Conservation (phyloP, 2,113 vertebrate species). For the Scomber japonicus region DNA sequence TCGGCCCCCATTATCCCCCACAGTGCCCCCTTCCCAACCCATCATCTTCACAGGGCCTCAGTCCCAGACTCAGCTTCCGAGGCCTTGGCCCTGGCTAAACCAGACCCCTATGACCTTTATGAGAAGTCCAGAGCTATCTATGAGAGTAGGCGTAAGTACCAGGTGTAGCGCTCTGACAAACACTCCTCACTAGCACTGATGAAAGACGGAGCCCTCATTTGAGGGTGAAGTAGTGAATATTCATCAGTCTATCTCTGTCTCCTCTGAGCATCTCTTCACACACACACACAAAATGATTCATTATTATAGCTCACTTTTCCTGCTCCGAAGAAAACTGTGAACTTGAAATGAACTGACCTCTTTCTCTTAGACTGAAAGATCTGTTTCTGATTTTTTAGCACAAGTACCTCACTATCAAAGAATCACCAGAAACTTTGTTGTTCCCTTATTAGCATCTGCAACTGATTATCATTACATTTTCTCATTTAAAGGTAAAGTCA, state of each 20-base stretch:
- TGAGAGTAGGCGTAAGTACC: conserved; percentile 99
- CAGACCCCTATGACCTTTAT: conserved; percentile 97
- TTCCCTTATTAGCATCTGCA: conserved; percentile 2
- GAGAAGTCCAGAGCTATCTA: conserved; percentile 98
- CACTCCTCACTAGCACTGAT: conserved; percentile 15
- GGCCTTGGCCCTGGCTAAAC: conserved; percentile 92
- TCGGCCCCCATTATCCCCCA: conserved; percentile 91
- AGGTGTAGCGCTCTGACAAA: conserved; percentile 35
- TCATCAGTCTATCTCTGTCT: neutral
- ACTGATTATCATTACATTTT: conserved; percentile 7
- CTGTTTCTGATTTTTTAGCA: conserved; percentile 3
- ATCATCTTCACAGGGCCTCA: conserved; percentile 91
- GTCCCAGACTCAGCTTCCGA: conserved; percentile 92
- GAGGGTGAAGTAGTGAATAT: conserved; percentile 12
- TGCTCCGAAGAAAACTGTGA: neutral
- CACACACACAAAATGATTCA: neutral
- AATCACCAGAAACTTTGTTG: neutral
- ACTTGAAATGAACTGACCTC: neutral
- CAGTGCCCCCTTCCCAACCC: conserved; percentile 90
- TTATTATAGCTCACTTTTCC: neutral
- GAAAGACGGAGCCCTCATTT: neutral
- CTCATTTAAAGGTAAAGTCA: neutral
- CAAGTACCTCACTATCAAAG: neutral
- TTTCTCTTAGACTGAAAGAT: conserved; percentile 16
- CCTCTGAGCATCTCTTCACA: no score